Percentiles rank a stretch among this genome's conserved stretches.
Evolutionary conservation across 2,888 invertebrate genomes (phyloP).

Genomic region (Augochlorella aurata): DNA sequence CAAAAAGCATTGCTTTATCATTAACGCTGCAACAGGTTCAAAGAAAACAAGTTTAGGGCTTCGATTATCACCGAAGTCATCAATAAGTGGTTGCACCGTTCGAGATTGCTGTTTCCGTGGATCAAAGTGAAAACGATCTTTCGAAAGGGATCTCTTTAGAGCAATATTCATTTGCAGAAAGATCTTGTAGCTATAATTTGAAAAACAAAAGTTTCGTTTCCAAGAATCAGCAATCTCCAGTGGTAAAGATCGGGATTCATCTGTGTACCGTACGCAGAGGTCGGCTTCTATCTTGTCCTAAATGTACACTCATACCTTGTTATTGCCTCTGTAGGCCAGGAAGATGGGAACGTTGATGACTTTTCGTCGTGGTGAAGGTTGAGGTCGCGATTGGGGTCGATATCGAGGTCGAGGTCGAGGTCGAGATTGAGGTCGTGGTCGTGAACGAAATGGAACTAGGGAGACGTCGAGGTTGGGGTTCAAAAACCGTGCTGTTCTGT

Average conservation of each 20-base stretch:
- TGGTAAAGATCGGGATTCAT: not conserved
- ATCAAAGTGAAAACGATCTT: too few relatives aligned
- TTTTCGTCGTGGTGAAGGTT: constrained; percentile 66
- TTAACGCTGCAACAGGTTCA: too few relatives aligned
- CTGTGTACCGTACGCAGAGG: constrained; percentile 10
- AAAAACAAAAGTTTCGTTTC: too few relatives aligned
- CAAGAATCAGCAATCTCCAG: too few relatives aligned
- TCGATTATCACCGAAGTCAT: too few relatives aligned
- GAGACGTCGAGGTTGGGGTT: constrained; percentile 59
- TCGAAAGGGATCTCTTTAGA: too few relatives aligned
- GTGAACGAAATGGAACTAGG: constrained; percentile 51
- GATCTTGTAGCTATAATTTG: too few relatives aligned
- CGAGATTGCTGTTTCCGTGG: too few relatives aligned
- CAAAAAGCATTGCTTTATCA: too few relatives aligned
- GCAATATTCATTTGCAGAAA: too few relatives aligned
- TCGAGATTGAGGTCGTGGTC: constrained; percentile 37
- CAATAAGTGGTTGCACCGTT: too few relatives aligned
- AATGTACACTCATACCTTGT: constrained; percentile 74
- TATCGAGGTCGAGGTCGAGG: constrained; percentile 52
- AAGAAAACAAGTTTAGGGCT: too few relatives aligned
- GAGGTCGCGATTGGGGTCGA: constrained; percentile 72
- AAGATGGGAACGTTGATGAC: constrained; percentile 72
- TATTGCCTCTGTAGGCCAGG: constrained; percentile 72
- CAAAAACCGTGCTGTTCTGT: constrained; percentile 57
- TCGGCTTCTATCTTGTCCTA: constrained; percentile 7